Base-by-base conservation (phyloP, 2,888 invertebrate species). In the Dichetophora obliterata region DNA sequence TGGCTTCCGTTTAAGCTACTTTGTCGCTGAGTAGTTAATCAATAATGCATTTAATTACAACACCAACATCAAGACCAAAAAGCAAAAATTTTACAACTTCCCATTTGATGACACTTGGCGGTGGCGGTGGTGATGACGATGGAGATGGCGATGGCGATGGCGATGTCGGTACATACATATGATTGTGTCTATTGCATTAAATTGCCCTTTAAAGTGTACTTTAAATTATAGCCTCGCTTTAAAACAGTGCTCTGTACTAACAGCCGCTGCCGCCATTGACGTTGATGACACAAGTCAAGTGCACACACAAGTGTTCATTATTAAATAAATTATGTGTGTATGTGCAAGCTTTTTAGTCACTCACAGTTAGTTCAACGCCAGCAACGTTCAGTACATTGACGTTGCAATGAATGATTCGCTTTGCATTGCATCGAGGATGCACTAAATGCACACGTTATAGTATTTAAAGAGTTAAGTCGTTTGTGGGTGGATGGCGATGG, bases 131-230 rank as follows among this genome's bases (percentile, higher is more conserved):
- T n/a, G n/a, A n/a, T n/a, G n/a, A n/a, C n/a, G n/a, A n/a, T n/a
- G n/a, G n/a, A n/a, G n/a, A n/a, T 24, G 31, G 9, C 34, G 2
- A 16, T 34, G 34, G 71, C 31, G 3, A 31, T 68, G 66, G 34
- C 27, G 14, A 2, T 6, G 16, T 0, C 4, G 50, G 8, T 31
- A 27, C 43, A 48, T n/a, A n/a, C n/a, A n/a, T n/a, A n/a, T n/a
- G n/a, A n/a, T n/a, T n/a, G 19, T 34, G n/a, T 22, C 27, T 43
- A 66, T 24, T 37, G 73, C 71, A 73, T 76, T 76, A 57, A 66
- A 72, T 43, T 48, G 70, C 63, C 72, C 76, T 76, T 76, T 73
- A 57, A 68, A 76, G 54, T 68, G 59, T 31, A 69, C 37, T 16
- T 75, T 52, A 66, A 69, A 59, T 75, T 59, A 27, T 27, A 52